Evolutionary conservation across 2,888 invertebrate species (phyloP), one percentile per base, ranked within the genome.

Genomic region (Brachyptera risi): DNA sequence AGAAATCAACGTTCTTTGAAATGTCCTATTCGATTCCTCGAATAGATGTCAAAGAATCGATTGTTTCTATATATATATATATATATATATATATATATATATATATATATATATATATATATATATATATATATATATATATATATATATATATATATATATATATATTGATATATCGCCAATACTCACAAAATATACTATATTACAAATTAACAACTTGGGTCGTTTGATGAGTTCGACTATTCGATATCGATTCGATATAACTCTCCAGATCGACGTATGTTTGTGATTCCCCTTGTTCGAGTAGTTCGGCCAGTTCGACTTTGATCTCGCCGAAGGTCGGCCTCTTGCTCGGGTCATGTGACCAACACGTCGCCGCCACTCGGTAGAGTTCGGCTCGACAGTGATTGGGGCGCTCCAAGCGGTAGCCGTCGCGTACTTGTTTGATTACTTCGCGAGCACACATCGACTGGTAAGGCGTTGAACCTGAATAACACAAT

Each of bases 391-490:
- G 77, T 70, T 85, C 83, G 62, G 86, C 85, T 67, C 86, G 84
- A 75, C 90, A 90, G 75, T 91, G 90, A 60, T 85, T 82, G 1
- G 92, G 92, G 57, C 89, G 80, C 70, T 90, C 88, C 60, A 91
- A 82, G 0, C 90, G 80, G 72, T 88, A 84, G 23, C 91, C 92
- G 68, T 85, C 86, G 21, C 89, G 84, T 51, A 92, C 89, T 37
- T 86, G 83, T 7, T 88, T 81, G 73, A 91, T 83, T n/a, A 92
- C 91, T 71, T 91, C 90, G 9, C 90, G 83, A 0, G 90, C 90
- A 1, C 88, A 86, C 82, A 92, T 85, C 62, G 87, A 85, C n/a
- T 90, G 88, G 75, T 92, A 92, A 2, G 92, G 92, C 71, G 90
- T 90, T 56, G 89, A 88, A 60, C 92, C 92, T 91, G 74, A 9